Evolutionary conservation across 2,113 vertebrate species (phyloP).

Genomic region (Oncorhynchus tshawytscha): DNA sequence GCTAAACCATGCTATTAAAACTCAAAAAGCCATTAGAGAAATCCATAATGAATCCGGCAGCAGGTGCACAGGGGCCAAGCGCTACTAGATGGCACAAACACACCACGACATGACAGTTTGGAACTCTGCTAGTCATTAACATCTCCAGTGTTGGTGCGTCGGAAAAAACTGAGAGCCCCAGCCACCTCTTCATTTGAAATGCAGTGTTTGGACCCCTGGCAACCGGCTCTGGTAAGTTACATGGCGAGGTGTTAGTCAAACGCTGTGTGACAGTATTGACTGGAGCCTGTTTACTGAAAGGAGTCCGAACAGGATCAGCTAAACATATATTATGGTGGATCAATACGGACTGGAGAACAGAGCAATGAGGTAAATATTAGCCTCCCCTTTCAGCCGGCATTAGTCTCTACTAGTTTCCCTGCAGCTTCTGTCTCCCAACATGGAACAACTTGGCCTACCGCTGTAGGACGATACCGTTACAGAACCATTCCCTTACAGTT

Average conservation of each 20-base stretch:
- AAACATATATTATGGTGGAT: constrained; percentile 72
- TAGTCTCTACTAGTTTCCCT: constrained; percentile 48
- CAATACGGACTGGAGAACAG: constrained; percentile 63
- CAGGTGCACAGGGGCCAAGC: constrained; percentile 53
- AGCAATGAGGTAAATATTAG: constrained; percentile 67
- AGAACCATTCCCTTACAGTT: no score
- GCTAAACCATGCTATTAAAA: constrained; percentile 72
- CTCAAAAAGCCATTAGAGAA: constrained; percentile 71
- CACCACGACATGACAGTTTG: constrained; percentile 56
- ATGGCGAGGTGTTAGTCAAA: constrained; percentile 62
- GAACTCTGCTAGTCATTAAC: constrained; percentile 58
- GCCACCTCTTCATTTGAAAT: constrained; percentile 36
- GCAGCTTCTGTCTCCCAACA: constrained; percentile 25
- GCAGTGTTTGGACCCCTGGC: constrained; percentile 15
- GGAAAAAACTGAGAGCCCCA: not conserved
- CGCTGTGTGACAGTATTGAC: constrained; percentile 64
- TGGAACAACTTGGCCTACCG: constrained; percentile 29
- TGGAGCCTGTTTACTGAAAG: constrained; percentile 66
- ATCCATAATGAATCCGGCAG: constrained; percentile 70
- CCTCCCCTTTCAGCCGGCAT: constrained; percentile 38
- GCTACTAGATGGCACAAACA: constrained; percentile 60
- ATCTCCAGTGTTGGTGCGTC: constrained; percentile 29
- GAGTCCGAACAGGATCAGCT: constrained; percentile 69
- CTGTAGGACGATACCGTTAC: constrained; percentile 42
- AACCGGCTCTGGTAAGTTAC: not conserved